Conservation (phyloP, 2,797 vertebrate species). For the Scolopax rusticola region DNA sequence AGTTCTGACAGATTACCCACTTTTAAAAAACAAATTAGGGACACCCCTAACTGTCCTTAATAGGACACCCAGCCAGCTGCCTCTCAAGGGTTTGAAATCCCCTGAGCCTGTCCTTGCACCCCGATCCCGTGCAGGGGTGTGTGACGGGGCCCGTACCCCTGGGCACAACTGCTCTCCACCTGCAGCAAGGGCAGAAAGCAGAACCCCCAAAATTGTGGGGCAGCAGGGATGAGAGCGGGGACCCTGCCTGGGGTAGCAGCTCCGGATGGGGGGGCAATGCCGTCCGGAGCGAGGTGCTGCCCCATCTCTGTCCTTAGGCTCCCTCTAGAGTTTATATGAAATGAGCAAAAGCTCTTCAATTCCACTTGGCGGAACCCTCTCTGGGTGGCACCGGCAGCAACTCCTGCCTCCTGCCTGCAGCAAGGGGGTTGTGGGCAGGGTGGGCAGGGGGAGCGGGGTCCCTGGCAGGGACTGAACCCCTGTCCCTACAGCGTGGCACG, state of each 20-base stretch:
- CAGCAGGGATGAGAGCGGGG: neutral
- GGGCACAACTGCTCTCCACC: neutral
- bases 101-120: rapidly evolving
- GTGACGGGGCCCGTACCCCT: rapidly evolving
- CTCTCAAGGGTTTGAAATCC: neutral
- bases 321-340: constrained; percentile 65
- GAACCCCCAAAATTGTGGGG: neutral
- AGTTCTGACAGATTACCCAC: neutral
- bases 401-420: neutral
- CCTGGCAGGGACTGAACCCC: neutral
- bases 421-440: neutral
- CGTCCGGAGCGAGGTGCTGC: neutral
- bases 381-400: neutral
- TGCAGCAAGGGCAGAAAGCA: neutral
- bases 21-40: neutral
- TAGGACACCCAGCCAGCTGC: neutral
- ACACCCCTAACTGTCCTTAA: neutral
- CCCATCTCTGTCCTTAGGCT: constrained; percentile 61
- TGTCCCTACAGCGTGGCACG: neutral
- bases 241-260: neutral
- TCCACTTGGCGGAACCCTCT: neutral
- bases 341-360: neutral
- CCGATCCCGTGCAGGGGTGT: neutral
- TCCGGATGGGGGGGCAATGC: neutral
- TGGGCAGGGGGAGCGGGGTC: neutral